These are phyloP conservation scores for Lonchura striata DNA, from an alignment of 2,113 vertebrate genomes.

Conservation along the genomic window DNA sequence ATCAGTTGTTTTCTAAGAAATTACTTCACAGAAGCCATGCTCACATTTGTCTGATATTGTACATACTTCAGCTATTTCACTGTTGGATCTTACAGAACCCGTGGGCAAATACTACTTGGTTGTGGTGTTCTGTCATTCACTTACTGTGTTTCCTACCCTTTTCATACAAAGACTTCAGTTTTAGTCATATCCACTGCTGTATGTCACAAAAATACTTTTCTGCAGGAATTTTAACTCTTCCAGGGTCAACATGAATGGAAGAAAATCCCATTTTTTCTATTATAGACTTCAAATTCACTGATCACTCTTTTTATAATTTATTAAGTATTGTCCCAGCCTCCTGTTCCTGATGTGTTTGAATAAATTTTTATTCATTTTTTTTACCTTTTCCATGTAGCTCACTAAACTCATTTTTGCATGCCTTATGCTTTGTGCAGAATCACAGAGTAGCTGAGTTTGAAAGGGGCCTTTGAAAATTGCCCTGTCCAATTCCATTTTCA, in stretches of 20 bases:
- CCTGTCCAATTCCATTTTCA: neutral
- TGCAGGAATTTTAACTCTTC: neutral
- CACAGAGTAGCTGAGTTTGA: neutral
- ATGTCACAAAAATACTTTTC: neutral
- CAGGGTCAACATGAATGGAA: neutral
- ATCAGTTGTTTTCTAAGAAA: neutral
- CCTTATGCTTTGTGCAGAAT: neutral
- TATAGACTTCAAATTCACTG: neutral
- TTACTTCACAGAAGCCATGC: neutral
- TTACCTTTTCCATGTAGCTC: neutral
- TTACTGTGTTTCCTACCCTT: neutral
- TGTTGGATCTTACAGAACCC: neutral
- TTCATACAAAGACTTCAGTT: neutral
- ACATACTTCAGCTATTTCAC: neutral
- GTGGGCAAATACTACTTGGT: neutral
- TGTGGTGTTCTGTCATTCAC: neutral
- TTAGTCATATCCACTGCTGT: neutral
- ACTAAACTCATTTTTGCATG: neutral
- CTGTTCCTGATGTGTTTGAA: neutral
- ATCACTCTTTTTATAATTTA: neutral
- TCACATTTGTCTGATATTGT: neutral
- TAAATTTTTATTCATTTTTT: neutral
- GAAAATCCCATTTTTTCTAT: neutral
- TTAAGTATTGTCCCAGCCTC: neutral
- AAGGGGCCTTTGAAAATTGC: neutral